Evolutionary conservation across 92 coral and sea anemone species (phyloP), one percentile per base, ranked within the genome.

Genomic region (Phenganax stokvisi): DNA sequence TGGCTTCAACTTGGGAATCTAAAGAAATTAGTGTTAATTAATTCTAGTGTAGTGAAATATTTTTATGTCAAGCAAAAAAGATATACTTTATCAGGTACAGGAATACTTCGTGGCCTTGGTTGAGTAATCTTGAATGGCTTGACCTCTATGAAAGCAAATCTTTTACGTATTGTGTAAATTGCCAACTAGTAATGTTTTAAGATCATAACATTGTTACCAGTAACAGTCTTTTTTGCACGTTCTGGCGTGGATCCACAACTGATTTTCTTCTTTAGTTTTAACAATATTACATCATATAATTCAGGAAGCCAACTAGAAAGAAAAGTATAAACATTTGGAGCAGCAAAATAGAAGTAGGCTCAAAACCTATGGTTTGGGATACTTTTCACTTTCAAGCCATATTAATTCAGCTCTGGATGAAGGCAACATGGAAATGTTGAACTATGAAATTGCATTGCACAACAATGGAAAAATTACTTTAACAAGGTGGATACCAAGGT

Each of bases 251-350:
- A 92, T 80, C 89, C 92, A 86, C 90, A 92, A 6, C 91, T 88
- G 56, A 90, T 80, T 84, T 96, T 96, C 81, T 90, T 96, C 79
- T 86, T 90, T 52, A 96, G 70, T 81, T 89, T 90, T 3, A 84
- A 74, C 20, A 79, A 54, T 10, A 96, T 89, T 27, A 96, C 85
- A 68, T 92, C 99, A 69, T 89, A 81, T 10, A 96, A 88, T 56
- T 96, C 99, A 54, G 99, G 99, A 12, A 96, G 75, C 99, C 99
- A 96, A 62, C 99, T 96, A 52, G n/a, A 81, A 28, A 72, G 25
- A 20, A 73, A 73, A n/a, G 3, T 13, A 53, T 6, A 30, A 30
- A 15, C 12, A 20, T 30, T 30, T 30, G 12, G 31, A 30, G 55
- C 20, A 27, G 13, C 16, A 7, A 37, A 37, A 37, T 37, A 37